Evolutionary conservation across 2,113 vertebrate species (phyloP).

Genomic region (Onychorhynchus coronatus): DNA sequence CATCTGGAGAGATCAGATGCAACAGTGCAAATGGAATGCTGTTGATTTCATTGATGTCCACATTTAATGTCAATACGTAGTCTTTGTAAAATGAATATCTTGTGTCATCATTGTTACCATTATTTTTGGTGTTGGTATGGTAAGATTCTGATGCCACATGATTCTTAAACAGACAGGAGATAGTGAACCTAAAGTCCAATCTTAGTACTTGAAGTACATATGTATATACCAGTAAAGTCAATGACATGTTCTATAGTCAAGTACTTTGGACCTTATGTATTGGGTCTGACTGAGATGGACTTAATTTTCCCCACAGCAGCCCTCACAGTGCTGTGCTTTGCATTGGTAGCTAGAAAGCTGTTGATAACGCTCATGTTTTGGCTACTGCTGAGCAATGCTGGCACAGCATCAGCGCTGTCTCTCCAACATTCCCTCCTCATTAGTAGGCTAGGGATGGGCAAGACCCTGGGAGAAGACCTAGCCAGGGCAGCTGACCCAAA

Average conservation of each 20-base stretch:
- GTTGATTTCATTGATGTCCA: neutral
- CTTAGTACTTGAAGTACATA: neutral
- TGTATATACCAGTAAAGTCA: neutral
- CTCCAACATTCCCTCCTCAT: neutral
- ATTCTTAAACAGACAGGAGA: neutral
- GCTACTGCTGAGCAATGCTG: neutral
- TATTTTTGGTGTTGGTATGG: neutral
- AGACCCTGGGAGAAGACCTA: neutral
- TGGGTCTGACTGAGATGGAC: neutral
- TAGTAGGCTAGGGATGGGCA: too few relatives aligned
- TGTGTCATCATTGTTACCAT: neutral
- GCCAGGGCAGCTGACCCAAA: neutral
- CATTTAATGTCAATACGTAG: neutral
- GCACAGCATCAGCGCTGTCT: neutral
- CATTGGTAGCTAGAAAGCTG: neutral
- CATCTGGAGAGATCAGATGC: neutral
- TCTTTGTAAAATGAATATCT: neutral
- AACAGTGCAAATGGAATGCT: neutral
- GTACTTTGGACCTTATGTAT: neutral
- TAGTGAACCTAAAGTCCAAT: neutral
- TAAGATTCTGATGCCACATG: neutral
- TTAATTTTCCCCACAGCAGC: neutral
- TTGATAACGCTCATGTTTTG: neutral
- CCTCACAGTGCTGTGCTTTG: neutral
- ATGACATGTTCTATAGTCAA: neutral